phyloP scores from a whole-genome alignment of 1,140 invertebrate species.

The Mycetomoellerius zeteki region DNA sequence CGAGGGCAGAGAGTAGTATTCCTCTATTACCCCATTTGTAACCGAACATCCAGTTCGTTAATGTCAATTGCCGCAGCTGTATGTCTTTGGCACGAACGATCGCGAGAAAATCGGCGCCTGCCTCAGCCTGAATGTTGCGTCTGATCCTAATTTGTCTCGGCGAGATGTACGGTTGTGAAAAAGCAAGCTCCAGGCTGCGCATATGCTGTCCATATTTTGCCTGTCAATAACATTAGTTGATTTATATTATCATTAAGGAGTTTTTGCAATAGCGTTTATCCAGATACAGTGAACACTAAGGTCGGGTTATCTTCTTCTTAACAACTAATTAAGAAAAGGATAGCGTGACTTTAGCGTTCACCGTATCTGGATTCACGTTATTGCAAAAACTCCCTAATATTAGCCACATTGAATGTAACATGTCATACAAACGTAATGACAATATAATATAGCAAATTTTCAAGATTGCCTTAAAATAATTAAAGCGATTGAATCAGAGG shows the following conservation, averaged over 20 bases:
- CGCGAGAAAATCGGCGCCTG: slow-evolving; percentile 80
- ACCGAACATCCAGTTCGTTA: slow-evolving; percentile 84
- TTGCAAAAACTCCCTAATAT: no score
- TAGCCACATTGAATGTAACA: neutral
- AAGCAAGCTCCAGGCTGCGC: slow-evolving; percentile 82
- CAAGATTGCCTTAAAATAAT: neutral
- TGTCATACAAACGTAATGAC: no score
- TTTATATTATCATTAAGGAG: neutral
- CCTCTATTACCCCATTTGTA: slow-evolving; percentile 82
- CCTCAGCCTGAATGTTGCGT: slow-evolving; percentile 78
- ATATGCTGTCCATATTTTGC: slow-evolving; percentile 84
- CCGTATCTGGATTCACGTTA: no score
- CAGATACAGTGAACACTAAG: no score
- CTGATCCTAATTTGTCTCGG: slow-evolving; percentile 75
- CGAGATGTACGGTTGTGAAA: slow-evolving; percentile 81
- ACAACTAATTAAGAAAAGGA: no score
- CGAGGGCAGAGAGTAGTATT: slow-evolving; percentile 81
- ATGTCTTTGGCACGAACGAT: slow-evolving; percentile 78
- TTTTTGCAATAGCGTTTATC: no score
- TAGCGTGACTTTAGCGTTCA: no score
- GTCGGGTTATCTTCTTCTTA: no score
- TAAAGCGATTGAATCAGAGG: neutral
- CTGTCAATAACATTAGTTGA: slow-evolving; percentile 61
- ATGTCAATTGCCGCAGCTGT: slow-evolving; percentile 81
- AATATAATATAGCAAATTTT: neutral